Conservation (phyloP, 2,113 vertebrate genomes). For the Gymnocephalus cernua region DNA sequence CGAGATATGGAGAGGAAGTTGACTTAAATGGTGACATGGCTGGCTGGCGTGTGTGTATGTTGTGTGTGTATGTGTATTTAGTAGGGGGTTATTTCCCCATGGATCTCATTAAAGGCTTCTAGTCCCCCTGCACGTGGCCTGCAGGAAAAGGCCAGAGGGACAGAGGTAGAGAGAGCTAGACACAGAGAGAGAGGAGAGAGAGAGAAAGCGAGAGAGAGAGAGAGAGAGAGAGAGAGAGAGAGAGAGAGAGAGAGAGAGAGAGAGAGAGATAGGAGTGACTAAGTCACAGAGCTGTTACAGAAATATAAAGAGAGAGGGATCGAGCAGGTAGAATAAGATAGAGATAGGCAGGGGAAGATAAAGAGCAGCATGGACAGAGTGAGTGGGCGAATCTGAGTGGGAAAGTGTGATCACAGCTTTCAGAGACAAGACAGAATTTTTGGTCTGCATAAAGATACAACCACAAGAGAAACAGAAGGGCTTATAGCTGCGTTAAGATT, state of each 20-base stretch:
- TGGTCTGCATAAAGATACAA: slow-evolving; percentile 53
- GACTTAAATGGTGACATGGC: slow-evolving; percentile 43
- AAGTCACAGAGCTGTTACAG: slow-evolving; percentile 43
- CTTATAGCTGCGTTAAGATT: slow-evolving; percentile 10
- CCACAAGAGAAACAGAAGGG: slow-evolving; percentile 45
- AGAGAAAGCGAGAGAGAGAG: slow-evolving; percentile 33
- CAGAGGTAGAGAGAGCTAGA: slow-evolving; percentile 8
- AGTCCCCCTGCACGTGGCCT: slow-evolving; percentile 67
- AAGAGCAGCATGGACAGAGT: slow-evolving; percentile 64
- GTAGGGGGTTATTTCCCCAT: slow-evolving; percentile 71
- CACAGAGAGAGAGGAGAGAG: background rate
- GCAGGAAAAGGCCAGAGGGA: slow-evolving; percentile 63
- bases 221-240: slow-evolving; percentile 9
- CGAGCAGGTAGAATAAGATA: slow-evolving; percentile 49
- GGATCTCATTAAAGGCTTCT: slow-evolving; percentile 81
- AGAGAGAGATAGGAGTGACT: slow-evolving; percentile 7
- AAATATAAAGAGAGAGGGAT: slow-evolving; percentile 31
- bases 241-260: slow-evolving; percentile 4
- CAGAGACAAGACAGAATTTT: slow-evolving; percentile 64
- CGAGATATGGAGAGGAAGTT: slow-evolving; percentile 17
- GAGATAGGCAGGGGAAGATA: slow-evolving; percentile 61
- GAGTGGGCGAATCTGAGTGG: slow-evolving; percentile 73
- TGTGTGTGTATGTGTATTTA: background rate
- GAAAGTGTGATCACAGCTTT: slow-evolving; percentile 74
- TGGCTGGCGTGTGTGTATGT: background rate